These are phyloP conservation scores for Merluccius polli DNA, from an alignment of 2,797 vertebrate species.

Conservation along the genomic window DNA sequence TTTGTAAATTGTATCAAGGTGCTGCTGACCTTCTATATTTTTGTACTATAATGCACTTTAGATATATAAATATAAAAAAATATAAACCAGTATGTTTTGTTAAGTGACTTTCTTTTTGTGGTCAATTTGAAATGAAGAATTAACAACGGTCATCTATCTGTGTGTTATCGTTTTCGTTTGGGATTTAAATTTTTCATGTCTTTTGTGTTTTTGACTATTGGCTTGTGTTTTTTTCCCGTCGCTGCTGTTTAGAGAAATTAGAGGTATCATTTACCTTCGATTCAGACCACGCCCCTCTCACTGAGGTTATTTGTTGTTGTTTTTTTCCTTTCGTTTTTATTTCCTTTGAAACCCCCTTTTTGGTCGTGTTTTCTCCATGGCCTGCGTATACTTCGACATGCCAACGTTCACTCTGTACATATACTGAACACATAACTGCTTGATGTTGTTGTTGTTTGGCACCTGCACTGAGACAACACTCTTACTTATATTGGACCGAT, in stretches of 20 bases:
- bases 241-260: constrained; percentile 46
- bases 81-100: constrained; percentile 79
- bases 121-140: constrained; percentile 79
- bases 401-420: constrained; percentile 64
- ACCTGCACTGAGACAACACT: constrained; percentile 74
- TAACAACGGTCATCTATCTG: constrained; percentile 37
- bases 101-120: constrained; percentile 77
- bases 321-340: background rate
- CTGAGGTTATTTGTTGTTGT: constrained; percentile 7
- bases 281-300: constrained; percentile 7
- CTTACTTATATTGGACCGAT: constrained; percentile 71
- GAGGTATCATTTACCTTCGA: constrained; percentile 18
- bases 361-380: constrained; percentile 20
- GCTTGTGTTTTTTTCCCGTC: constrained; percentile 37
- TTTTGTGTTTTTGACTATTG: background rate
- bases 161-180: constrained; percentile 29
- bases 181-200: constrained; percentile 15
- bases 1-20: constrained; percentile 93
- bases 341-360: background rate
- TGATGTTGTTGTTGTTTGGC: constrained; percentile 64
- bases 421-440: constrained; percentile 57
- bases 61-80: constrained; percentile 86
- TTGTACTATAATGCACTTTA: constrained; percentile 99
- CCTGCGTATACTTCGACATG: constrained; percentile 40
- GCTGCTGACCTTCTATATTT: constrained; percentile 95